These are phyloP conservation scores for Butorides virescens DNA, from an alignment of 2,113 vertebrate genomes.

Conservation along the genomic window DNA sequence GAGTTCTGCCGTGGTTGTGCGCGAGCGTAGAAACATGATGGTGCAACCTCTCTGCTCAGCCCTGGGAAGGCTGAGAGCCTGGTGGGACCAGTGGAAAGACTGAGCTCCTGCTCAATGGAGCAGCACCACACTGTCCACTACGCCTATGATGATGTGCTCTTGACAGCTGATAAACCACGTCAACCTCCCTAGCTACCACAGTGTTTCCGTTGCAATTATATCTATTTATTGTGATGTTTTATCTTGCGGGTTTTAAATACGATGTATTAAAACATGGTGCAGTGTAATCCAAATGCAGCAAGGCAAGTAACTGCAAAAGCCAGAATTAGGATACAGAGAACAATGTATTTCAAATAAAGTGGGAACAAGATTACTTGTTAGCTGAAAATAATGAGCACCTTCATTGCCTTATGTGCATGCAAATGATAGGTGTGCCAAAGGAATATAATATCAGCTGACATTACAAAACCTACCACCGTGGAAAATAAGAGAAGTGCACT, in stretches of 20 bases:
- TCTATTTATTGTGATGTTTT: background rate
- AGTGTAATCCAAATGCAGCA: slow-evolving; percentile 14
- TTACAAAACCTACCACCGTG: background rate
- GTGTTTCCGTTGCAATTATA: background rate
- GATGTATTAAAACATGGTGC: background rate
- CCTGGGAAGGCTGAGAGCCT: background rate
- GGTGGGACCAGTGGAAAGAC: background rate
- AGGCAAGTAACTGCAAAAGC: slow-evolving; percentile 32
- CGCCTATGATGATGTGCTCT: background rate
- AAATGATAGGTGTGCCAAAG: slow-evolving; percentile 27
- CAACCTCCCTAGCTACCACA: background rate
- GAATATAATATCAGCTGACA: slow-evolving; percentile 26
- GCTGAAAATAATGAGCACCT: slow-evolving; percentile 48
- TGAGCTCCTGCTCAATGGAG: background rate
- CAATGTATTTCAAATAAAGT: slow-evolving; percentile 43
- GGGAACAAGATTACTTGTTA: slow-evolving; percentile 38
- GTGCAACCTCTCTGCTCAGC: background rate
- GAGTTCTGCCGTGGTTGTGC: background rate
- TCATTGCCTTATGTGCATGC: background rate
- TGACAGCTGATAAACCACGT: background rate
- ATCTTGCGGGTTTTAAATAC: background rate
- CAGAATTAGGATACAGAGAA: slow-evolving; percentile 37
- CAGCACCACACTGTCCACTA: background rate
- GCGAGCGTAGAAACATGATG: background rate
- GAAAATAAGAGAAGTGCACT: background rate